Percentiles rank a stretch among this genome's conserved stretches.
Conservation (phyloP, 1,140 invertebrate genomes). For the Delia radicum region DNA sequence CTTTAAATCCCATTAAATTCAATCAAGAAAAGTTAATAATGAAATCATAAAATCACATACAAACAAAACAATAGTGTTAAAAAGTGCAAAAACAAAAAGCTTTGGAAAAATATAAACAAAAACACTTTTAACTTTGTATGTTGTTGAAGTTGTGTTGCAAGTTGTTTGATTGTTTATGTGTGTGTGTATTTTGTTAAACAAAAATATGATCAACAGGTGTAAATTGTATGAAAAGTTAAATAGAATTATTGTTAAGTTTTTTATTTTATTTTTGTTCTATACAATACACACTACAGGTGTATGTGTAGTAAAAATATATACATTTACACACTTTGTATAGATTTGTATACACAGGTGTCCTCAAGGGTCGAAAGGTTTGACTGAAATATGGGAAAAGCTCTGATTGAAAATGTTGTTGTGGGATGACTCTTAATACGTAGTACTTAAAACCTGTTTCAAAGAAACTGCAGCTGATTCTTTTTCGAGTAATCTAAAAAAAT, state of each 20-base stretch:
- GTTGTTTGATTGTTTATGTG: not conserved
- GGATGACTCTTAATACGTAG: no score
- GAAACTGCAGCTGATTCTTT: no score
- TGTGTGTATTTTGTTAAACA: not conserved
- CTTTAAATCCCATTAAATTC: not conserved
- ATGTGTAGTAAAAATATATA: no score
- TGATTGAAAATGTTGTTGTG: no score
- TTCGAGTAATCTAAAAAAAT: no score
- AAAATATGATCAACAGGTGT: not conserved
- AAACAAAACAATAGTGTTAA: not conserved
- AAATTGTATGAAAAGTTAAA: constrained; percentile 1
- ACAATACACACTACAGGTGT: no score
- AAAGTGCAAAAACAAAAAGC: not conserved
- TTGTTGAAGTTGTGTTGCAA: not conserved
- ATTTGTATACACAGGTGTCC: no score
- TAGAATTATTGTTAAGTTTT: constrained; percentile 9
- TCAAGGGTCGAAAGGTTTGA: no score
- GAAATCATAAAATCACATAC: not conserved
- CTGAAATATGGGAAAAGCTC: no score
- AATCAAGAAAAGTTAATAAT: not conserved
- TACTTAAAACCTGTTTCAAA: no score
- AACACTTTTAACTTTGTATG: not conserved
- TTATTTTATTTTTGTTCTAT: not conserved
- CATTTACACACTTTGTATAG: no score
- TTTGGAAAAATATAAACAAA: not conserved